Base-by-base conservation (phyloP, 2,797 vertebrate species). In the Trachops cirrhosus region DNA sequence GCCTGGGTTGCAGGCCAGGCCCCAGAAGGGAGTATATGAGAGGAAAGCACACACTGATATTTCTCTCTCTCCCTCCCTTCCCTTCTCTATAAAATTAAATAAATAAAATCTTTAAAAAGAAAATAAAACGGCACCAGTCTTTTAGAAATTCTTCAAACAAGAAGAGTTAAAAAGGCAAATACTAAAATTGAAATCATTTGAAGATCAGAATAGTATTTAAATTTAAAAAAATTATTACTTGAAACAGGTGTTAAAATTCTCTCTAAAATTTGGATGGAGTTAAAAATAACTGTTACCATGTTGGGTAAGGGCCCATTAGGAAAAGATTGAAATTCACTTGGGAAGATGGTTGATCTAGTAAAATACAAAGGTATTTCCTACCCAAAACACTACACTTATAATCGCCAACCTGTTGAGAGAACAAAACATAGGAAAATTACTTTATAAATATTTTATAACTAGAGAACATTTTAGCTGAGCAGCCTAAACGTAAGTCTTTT, bases 371-470 rank as follows among this genome's bases (percentile, higher is more conserved):
- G 37, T 71, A 86, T 19, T 70, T 48, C 22, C 71, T 57, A 59
- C 11, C 8, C 1, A 77, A 59, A 70, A 84, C 39, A 89, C 10
- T 71, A 62, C 4, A 5, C 6, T 95, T 87, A 68, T 2, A 37
- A 70, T 32, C n/a, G 29, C 32, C 77, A 89, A 74, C 44, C 50
- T 93, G 34, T 92, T 71, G 46, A 89, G 93, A 93, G 71, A 48
- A 18, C 5, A 79, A 91, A 96, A 79, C 34, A n/a, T 39, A 73
- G 44, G 57, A 97, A 96, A 92, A 67, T 83, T 93, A 82, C 67
- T 62, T 67, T 54, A 95, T 92, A 82, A 92, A 97, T 96, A 95
- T 97, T 97, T 95, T 86, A 96, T 88, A 95, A 74, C 54, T 64
- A 80, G 50, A 86, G 82, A 87, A 87, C 18, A 50, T 94, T 96